Conservation (phyloP, 2,113 vertebrate species). For the Sorex araneus region DNA sequence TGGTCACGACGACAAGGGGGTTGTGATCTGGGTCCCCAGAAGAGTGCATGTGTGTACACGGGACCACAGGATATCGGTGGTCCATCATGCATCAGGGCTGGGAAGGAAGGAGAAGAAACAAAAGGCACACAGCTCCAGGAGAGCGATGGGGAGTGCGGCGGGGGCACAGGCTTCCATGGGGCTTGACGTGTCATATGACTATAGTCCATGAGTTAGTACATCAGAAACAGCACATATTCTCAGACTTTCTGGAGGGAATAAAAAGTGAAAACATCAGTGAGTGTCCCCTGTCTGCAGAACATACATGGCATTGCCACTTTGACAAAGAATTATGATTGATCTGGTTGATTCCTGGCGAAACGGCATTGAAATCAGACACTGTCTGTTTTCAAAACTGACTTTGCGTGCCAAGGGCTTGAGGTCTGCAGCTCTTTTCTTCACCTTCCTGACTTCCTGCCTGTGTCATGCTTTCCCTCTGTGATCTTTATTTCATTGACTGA, state of each 20-base stretch:
- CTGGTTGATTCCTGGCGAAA: conserved; percentile 25
- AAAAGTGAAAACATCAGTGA: neutral
- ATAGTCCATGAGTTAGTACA: fast-evolving
- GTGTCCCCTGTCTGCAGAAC: neutral
- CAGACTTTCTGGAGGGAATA: neutral
- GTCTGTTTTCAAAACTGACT: conserved; percentile 2
- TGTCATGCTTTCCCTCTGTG: conserved; percentile 5
- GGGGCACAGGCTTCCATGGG: neutral
- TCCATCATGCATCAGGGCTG: neutral
- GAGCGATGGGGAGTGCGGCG: neutral
- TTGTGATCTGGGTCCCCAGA: neutral
- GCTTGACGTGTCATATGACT: fast-evolving
- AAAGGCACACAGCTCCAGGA: neutral
- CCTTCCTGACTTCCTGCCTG: neutral
- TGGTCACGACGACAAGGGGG: no score
- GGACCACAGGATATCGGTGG: neutral
- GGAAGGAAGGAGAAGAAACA: neutral
- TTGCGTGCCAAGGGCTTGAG: neutral
- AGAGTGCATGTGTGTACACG: neutral
- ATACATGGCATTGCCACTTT: neutral
- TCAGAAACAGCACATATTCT: neutral
- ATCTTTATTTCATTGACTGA: conserved; percentile 34
- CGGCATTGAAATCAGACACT: neutral
- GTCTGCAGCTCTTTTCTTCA: neutral
- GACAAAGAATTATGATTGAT: neutral